phyloP scores from a whole-genome alignment of 2,113 vertebrate genomes.

The Platichthys flesus region DNA sequence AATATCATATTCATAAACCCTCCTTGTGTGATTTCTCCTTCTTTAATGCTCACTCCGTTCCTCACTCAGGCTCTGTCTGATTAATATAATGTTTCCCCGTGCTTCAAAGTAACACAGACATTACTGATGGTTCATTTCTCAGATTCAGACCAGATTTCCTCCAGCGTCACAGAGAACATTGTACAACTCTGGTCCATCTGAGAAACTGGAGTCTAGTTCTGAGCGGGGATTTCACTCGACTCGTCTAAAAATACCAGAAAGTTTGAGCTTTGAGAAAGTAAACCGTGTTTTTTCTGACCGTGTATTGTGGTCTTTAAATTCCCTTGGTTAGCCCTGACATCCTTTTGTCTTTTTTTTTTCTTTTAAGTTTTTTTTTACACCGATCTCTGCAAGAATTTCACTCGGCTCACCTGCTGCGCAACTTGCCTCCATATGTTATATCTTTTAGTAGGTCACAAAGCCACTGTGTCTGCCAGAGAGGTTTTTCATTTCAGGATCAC shows the following conservation, averaged over 20 bases:
- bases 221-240: neutral
- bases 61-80: neutral
- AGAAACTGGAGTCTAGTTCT: neutral
- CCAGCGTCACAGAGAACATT: neutral
- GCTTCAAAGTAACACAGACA: neutral
- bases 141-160: neutral
- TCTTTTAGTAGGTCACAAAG: conserved; percentile 41
- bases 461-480: conserved; percentile 5
- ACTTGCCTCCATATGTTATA: conserved; percentile 35
- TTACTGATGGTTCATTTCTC: conserved; percentile 2
- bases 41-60: neutral
- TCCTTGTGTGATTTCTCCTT: neutral
- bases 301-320: conserved; percentile 23
- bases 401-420: conserved; percentile 24
- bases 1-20: neutral
- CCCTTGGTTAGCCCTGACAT: conserved; percentile 28
- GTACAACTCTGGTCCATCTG: neutral
- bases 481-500: neutral
- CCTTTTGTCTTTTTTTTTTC: neutral
- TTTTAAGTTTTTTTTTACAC: no score
- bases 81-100: neutral
- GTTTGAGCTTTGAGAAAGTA: conserved; percentile 8
- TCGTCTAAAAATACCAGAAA: conserved; percentile 6
- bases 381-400: conserved; percentile 18
- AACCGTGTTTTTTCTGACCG: conserved; percentile 5